Evolutionary conservation across 2,797 vertebrate genomes (phyloP), one percentile per base, ranked within the genome.

Genomic region (Corythornis leucogaster): DNA sequence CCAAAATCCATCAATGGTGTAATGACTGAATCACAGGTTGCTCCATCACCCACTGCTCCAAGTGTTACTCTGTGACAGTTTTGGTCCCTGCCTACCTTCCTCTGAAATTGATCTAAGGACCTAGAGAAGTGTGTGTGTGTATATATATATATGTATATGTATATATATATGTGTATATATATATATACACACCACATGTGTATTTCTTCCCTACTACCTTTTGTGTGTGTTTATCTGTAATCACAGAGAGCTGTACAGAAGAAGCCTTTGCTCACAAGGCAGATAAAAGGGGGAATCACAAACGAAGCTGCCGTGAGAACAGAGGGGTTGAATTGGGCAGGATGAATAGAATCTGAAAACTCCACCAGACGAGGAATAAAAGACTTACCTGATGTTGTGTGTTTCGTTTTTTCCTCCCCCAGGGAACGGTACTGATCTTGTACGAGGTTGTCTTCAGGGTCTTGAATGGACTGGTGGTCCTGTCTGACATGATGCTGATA

Each of bases 321-420:
- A 70, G 42, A 50, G 51, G 50, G 24, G 13, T 68, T 70, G 48
- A 28, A 12, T 12, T 61, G 46, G 38, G 28, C 25, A n/a, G 43
- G 63, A 31, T 68, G 70, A 46, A 19, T 35, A 33, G 64, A 80
- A 33, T 75, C 43, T 80, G 54, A 33, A 63, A 69, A 59, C 30
- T 62, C 40, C 5, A 18, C 35, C 38, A 62, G 55, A 35, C 1
- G 2, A 79, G 42, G 26, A 67, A 5, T 63, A 43, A 48, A 48
- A 46, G 38, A 42, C 11, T 67, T 81, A 18, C 6, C 8, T 70
- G 0, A 43, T 85, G 45, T 12, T 57, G 15, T 4, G 9, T 16
- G 25, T 42, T 83, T 57, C 2, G 2, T 7, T 45, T n/a, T 30
- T 40, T 11, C 11, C n/a, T 57, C 25, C 21, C 1, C 0, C n/a